Base-by-base conservation (phyloP, 2,113 vertebrate genomes). In the Neolamprologus cancellatus region DNA sequence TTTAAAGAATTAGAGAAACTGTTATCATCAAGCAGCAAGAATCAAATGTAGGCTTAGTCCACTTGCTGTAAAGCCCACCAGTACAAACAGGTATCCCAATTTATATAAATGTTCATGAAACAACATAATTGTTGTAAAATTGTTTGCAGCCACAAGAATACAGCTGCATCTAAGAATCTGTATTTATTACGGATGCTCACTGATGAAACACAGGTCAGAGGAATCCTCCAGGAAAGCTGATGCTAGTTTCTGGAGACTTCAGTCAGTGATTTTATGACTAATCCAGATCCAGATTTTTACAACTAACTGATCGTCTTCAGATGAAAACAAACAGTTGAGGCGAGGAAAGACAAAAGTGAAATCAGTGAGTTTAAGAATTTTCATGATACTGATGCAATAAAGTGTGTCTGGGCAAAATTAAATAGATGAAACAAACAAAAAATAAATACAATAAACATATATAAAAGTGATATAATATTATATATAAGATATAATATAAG, bases 1-100 rank as follows among this genome's bases (percentile, higher is more conserved):
- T 54, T 54, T 54, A 54, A 54, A 0, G 6, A 23, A 23, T 23
- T 7, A 23, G 1, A 54, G 11, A 23, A 54, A 23, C n/a, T 23
- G 20, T 54, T 23, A 23, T 54, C 10, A 53, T 53, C n/a, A 23
- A 53, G 52, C n/a, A 7, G 52, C n/a, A 23, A 53, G 52, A 53
- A 53, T 4, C 52, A 23, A 53, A 54, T 13, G 52, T 54, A 54
- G 52, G 0, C 52, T 6, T 0, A 54, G 52, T 54, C 2, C n/a
- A 7, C 52, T 23, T 54, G 52, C 10, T 53, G 1, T 53, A 54
- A 54, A 54, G 52, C 10, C 48, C 0, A 54, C n/a, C n/a, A 54
- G 52, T 23, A 54, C n/a, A 54, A 54, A 54, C 52, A 54, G n/a
- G 52, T 13, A 0, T 54, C n/a, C 2, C 1, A 0, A 54, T 54